Percentiles rank a stretch among this genome's conserved stretches.
These are phyloP conservation scores for Conops quadrifasciatus DNA, from an alignment of 2,888 invertebrate genomes.

Conservation along the genomic window DNA sequence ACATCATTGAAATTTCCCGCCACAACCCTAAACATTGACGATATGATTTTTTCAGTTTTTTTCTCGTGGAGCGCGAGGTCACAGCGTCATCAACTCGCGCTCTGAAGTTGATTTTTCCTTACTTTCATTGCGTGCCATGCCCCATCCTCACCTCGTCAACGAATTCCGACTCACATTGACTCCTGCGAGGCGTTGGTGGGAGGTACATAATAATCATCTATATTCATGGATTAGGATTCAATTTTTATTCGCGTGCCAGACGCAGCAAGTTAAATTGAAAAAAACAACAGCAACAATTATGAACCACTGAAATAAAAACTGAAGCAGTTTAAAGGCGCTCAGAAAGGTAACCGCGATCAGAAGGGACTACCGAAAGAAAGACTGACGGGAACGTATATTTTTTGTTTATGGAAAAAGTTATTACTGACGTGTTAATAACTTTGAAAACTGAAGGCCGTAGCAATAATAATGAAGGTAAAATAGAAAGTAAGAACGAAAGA, in stretches of 20 bases:
- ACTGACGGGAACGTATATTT: slow-evolving; percentile 32
- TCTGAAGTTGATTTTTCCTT: slow-evolving; percentile 2
- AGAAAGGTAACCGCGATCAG: slow-evolving; percentile 17
- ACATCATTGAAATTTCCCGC: no score
- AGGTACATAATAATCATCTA: slow-evolving; percentile 64
- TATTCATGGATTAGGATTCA: slow-evolving; percentile 66
- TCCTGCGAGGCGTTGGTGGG: slow-evolving; percentile 19
- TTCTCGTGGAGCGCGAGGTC: slow-evolving; percentile 3
- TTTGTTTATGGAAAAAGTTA: slow-evolving; percentile 58
- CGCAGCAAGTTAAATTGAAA: slow-evolving; percentile 44
- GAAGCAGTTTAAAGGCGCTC: neutral
- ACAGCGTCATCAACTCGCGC: neutral
- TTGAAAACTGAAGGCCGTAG: slow-evolving; percentile 36
- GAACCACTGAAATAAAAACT: neutral
- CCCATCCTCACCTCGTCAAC: no score
- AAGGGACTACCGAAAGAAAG: slow-evolving; percentile 17
- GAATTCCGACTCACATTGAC: no score
- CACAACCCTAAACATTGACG: no score
- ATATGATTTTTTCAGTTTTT: no score
- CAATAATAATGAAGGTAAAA: slow-evolving; percentile 39
- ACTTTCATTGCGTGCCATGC: no score
- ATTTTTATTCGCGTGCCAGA: slow-evolving; percentile 56
- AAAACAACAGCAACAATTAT: neutral
- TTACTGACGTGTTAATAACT: slow-evolving; percentile 63
- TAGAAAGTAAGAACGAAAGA: slow-evolving; percentile 46